Evolutionary conservation across 2,888 invertebrate genomes (phyloP).

Genomic region (Candidula unifasciata): DNA sequence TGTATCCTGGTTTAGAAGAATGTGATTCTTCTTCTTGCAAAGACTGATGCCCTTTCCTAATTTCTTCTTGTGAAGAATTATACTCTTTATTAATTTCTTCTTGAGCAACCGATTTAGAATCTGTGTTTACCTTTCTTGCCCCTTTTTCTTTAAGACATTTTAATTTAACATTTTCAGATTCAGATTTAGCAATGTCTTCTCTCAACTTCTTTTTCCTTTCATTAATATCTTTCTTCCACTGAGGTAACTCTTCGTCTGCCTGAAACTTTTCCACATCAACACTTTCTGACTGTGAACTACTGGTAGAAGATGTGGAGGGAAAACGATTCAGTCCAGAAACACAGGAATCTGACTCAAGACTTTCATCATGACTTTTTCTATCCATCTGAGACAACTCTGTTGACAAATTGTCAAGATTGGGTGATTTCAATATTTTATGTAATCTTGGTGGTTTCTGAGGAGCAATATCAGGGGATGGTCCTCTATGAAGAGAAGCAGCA

Average conservation of each 20-base stretch:
- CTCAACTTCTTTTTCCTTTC: slow-evolving; percentile 47
- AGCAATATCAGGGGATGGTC: neutral
- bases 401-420: neutral
- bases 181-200: slow-evolving; percentile 44
- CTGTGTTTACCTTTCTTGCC: neutral
- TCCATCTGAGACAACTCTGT: neutral
- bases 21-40: too few relatives aligned
- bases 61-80: neutral
- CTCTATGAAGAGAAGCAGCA: neutral
- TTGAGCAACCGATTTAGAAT: neutral
- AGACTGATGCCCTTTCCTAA: too few relatives aligned
- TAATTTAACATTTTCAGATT: neutral
- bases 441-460: slow-evolving; percentile 27
- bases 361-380: neutral
- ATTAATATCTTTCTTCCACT: slow-evolving; percentile 50
- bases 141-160: neutral
- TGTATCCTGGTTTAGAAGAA: neutral
- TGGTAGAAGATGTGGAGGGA: neutral
- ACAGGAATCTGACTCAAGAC: neutral
- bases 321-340: too few relatives aligned
- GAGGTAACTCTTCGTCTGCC: slow-evolving; percentile 33
- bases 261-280: neutral
- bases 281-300: neutral
- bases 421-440: neutral
- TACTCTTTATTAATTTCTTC: neutral